Evolutionary conservation across 2,888 invertebrate genomes (phyloP).

Genomic region (Tiliacea citrago): DNA sequence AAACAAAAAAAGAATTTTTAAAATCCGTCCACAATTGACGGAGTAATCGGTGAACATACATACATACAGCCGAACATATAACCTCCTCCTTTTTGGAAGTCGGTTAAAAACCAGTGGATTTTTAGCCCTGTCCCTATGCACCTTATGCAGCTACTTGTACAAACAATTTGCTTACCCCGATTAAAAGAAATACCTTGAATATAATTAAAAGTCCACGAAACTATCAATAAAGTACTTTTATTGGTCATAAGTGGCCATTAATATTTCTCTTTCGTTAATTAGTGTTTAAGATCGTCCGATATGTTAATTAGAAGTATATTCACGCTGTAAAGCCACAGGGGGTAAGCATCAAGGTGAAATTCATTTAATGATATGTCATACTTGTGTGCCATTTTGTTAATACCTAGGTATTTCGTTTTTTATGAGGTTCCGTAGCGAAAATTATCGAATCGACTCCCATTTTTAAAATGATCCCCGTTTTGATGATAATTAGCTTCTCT

Average conservation of each 20-base stretch:
- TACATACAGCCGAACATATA: too few species aligned
- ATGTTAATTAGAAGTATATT: slow-evolving; percentile 56
- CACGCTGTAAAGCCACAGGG: slow-evolving; percentile 57
- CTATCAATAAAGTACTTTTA: slow-evolving; percentile 47
- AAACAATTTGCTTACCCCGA: not conserved
- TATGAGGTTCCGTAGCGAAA: not conserved
- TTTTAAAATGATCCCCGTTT: not conserved
- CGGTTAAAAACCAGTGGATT: too few species aligned
- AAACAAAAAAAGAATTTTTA: too few species aligned
- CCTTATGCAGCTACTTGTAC: not conserved
- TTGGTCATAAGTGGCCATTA: slow-evolving; percentile 27
- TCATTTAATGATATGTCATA: slow-evolving; percentile 32
- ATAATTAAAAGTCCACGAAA: slow-evolving; percentile 23
- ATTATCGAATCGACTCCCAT: not conserved
- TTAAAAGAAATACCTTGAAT: slow-evolving; percentile 21
- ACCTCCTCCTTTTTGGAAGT: too few species aligned
- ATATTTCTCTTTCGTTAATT: slow-evolving; percentile 54
- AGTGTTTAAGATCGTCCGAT: slow-evolving; percentile 41
- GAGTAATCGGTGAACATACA: too few species aligned
- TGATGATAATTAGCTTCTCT: not conserved
- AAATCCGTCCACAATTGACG: too few species aligned
- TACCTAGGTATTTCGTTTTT: not conserved
- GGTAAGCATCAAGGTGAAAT: slow-evolving; percentile 62
- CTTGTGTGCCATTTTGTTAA: not conserved
- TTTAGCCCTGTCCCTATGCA: not conserved